phyloP scores from a whole-genome alignment of 2,113 vertebrate genomes.

The Halichoeres trimaculatus region DNA sequence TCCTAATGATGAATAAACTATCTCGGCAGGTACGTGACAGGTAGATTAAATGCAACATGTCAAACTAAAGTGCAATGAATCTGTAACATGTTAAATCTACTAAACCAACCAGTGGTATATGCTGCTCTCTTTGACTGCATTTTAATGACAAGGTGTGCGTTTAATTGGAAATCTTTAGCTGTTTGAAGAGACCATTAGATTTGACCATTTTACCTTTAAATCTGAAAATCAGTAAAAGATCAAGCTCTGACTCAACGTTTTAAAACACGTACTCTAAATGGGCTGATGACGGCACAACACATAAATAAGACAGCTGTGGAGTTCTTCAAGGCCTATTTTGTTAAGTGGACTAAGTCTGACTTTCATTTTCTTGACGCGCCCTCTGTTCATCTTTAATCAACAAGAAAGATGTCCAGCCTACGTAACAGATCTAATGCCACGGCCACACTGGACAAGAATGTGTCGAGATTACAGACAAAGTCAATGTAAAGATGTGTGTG shows the following conservation, averaged over 20 bases:
- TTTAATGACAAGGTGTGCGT: neutral
- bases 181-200: too few species aligned
- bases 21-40: neutral
- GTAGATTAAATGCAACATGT: neutral
- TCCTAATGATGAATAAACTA: neutral
- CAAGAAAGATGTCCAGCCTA: neutral
- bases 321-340: constrained; percentile 3
- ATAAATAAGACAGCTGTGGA: constrained; percentile 4
- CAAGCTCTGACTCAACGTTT: neutral
- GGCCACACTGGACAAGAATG: too few species aligned
- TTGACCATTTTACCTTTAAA: neutral
- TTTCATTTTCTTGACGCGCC: neutral
- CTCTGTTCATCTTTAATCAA: too few species aligned
- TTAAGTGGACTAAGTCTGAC: neutral
- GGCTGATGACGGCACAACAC: neutral
- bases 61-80: constrained; percentile 32
- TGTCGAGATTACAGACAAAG: too few species aligned
- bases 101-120: neutral
- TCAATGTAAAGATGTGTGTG: too few species aligned
- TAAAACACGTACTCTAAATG: neutral
- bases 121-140: neutral
- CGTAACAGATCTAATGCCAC: neutral
- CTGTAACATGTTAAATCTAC: neutral
- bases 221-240: neutral
- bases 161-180: too few species aligned